Conservation (phyloP, 1,140 invertebrate species). For the Agrypnia vestita region DNA sequence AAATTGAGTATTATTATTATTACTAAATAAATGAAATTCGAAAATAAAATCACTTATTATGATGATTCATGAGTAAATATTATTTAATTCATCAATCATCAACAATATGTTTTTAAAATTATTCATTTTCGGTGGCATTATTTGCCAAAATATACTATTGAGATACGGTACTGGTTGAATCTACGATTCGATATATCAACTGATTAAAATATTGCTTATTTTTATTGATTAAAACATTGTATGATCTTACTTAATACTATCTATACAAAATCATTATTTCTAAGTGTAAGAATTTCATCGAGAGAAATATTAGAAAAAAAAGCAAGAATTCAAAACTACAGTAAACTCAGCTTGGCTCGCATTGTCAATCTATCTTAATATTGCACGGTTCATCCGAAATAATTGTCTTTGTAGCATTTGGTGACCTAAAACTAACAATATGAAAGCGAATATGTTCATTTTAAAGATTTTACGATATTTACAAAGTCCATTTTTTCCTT, state of each 20-base stretch:
- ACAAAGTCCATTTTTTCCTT: conserved; percentile 40
- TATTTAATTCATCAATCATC: too few species aligned
- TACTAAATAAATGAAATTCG: too few species aligned
- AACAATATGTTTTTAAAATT: too few species aligned
- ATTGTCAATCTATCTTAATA: conserved; percentile 32
- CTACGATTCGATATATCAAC: conserved; percentile 11
- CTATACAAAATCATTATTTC: conserved; percentile 20
- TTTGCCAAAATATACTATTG: too few species aligned
- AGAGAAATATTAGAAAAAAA: conserved; percentile 32
- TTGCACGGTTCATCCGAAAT: conserved; percentile 24
- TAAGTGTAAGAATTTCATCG: conserved; percentile 2
- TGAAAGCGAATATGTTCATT: conserved; percentile 40
- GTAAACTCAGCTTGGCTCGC: conserved; percentile 35
- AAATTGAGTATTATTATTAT: too few species aligned
- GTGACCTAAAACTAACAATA: conserved; percentile 36
- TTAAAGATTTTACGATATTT: conserved; percentile 41
- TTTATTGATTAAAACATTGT: background rate
- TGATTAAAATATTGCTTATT: conserved; percentile 26
- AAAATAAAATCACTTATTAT: too few species aligned
- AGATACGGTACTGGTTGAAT: too few species aligned
- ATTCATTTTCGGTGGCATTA: too few species aligned
- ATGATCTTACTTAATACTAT: conserved; percentile 16
- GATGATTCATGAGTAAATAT: too few species aligned
- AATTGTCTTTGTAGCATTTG: conserved; percentile 32
- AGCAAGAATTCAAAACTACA: conserved; percentile 28